Evolutionary conservation across 2,113 vertebrate species (phyloP).

Genomic region (Phycodurus eques): DNA sequence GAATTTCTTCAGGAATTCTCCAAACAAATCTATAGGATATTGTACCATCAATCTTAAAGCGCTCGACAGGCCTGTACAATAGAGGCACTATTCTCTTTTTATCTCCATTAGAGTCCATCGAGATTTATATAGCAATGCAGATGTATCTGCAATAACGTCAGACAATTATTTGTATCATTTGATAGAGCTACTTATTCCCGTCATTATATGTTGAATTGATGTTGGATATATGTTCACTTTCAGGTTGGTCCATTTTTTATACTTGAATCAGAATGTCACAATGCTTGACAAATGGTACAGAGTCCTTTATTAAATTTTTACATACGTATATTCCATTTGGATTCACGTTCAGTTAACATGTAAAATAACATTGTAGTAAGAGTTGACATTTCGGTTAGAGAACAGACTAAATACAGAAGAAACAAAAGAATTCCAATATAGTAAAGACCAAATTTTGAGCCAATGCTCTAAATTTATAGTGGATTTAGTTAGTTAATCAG

Average conservation of each 20-base stretch:
- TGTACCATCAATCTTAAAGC: constrained; percentile 5
- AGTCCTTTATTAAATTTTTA: neutral
- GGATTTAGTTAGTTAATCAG: neutral
- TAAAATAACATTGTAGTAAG: neutral
- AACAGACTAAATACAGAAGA: neutral
- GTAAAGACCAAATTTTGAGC: neutral
- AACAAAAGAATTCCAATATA: too few relatives aligned
- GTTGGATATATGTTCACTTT: neutral
- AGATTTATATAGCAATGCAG: neutral
- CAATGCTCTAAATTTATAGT: neutral
- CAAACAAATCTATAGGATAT: constrained; percentile 3
- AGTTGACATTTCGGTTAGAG: neutral
- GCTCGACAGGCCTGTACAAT: neutral
- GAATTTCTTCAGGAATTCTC: constrained; percentile 11
- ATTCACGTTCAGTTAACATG: neutral
- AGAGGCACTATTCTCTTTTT: neutral
- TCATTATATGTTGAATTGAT: neutral
- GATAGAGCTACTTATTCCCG: neutral
- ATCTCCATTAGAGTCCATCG: neutral
- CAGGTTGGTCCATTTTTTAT: neutral
- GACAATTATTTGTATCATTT: neutral
- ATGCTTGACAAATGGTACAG: neutral
- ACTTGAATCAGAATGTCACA: neutral
- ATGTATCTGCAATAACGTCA: neutral
- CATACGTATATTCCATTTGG: too few relatives aligned